Base-by-base conservation (phyloP, 2,888 invertebrate genomes). In the Mallateleia sp. region DNA sequence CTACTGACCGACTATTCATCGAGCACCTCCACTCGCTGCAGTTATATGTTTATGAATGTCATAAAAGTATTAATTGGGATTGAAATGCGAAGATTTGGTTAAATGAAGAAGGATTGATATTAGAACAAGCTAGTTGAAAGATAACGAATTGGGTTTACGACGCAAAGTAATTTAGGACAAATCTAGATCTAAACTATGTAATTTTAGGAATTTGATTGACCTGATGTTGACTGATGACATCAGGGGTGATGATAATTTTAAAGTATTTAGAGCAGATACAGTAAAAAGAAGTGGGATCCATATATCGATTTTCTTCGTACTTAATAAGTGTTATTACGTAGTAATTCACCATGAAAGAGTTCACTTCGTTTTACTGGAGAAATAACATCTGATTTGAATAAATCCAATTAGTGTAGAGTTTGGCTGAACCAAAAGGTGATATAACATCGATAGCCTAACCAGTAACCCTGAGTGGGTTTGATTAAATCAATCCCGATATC, bases 1-100 rank as follows among this genome's bases (percentile, higher is more conserved):
- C 87, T 84, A 87, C 77, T 87, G 87, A 80, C 87, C 87, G 80
- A 87, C 87, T 83, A 83, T 77, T 64, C 87, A 32, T 18, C 15
- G 75, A 58, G 74, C 32, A 18, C 20, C 34, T 64, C 58, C 69
- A 79, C 87, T 87, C 38, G 11, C 15, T 15, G 28, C 8, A 24
- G 34, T 15, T 34, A 28, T 52, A 69, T 24, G 11, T 69, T 60
- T 47, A 54, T 56, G 32, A 52, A 69, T 42, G 45, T 62, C 38
- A 22, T 69, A 79, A 42, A 77, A 52, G 38, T 45, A 60, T 62
- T 77, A 56, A 47, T 54, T 66, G 52, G 18, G 14, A 58, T 45
- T 38, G 32, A 72, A 56, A 45, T 24, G 24, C 11, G n/a, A 4
- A 6, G 20, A 58, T 72, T 45, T 18, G 8, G 28, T 45, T 32